Evolutionary conservation across 2,113 vertebrate genomes (phyloP).

Genomic region (Seriola quinqueradiata): DNA sequence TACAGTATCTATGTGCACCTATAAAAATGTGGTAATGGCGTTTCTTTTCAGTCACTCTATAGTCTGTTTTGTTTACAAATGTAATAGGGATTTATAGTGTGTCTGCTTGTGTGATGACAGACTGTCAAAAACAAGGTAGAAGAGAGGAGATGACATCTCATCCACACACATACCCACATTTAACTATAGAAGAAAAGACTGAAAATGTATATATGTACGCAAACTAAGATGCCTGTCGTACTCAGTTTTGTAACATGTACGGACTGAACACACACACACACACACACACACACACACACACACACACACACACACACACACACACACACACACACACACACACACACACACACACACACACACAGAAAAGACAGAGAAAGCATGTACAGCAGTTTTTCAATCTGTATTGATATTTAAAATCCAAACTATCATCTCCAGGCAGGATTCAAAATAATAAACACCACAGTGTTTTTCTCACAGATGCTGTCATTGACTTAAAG

Average conservation of each 20-base stretch:
- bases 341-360: neutral
- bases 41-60: neutral
- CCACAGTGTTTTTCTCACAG: neutral
- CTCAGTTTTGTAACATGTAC: neutral
- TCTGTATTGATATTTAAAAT: constrained; percentile 45
- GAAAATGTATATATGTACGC: neutral
- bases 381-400: constrained; percentile 14
- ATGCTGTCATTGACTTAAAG: neutral
- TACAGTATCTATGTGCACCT: neutral
- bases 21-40: neutral
- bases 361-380: constrained; percentile 3
- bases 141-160: neutral
- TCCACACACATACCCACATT: neutral
- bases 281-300: neutral
- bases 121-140: neutral
- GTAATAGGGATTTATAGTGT: neutral
- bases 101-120: neutral
- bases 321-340: neutral
- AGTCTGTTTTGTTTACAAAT: neutral
- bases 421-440: neutral
- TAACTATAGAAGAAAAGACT: neutral
- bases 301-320: neutral
- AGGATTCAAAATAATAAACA: constrained; percentile 18
- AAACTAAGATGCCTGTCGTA: neutral
- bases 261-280: neutral